A percentile compares a stretch with the other conserved stretches of the same genome.
Conservation (phyloP, 2,797 vertebrate genomes). For the Mormyrus hasselquistii region DNA sequence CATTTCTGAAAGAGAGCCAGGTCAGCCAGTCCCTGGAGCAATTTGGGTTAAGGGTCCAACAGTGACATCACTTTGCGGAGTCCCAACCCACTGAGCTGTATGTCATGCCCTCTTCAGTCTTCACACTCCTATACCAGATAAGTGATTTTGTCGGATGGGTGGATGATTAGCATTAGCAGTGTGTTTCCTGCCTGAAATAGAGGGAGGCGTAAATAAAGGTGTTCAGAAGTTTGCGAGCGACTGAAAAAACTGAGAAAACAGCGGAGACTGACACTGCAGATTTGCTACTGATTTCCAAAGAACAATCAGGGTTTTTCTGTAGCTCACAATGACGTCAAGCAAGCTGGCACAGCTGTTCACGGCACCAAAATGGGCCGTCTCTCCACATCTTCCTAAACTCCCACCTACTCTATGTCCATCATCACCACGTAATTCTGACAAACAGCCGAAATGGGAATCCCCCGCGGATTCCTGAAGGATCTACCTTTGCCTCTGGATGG, state of each 20-base stretch:
- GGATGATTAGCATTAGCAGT: not conserved
- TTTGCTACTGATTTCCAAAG: not conserved
- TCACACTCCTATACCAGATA: not conserved
- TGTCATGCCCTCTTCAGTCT: not conserved
- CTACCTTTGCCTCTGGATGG: constrained; percentile 85
- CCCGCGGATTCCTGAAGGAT: not conserved
- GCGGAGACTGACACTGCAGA: not conserved
- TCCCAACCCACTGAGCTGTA: not conserved
- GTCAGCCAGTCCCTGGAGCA: not conserved
- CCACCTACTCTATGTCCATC: not conserved
- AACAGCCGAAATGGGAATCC: not conserved
- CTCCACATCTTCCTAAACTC: not conserved
- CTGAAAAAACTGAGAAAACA: not conserved
- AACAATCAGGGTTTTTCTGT: not conserved
- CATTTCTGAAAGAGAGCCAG: not conserved
- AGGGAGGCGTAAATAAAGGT: not conserved
- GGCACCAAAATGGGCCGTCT: not conserved
- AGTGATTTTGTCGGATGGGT: not conserved
- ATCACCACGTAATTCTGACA: not conserved
- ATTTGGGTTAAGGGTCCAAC: not conserved
- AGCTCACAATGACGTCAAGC: not conserved
- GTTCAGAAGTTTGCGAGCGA: not conserved
- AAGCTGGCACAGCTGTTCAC: not conserved
- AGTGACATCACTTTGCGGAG: not conserved
- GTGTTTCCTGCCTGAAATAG: not conserved